A percentile compares a stretch with the other conserved stretches of the same genome.
Evolutionary conservation across 2,113 vertebrate species (phyloP).

Genomic region (Mastomys coucha): DNA sequence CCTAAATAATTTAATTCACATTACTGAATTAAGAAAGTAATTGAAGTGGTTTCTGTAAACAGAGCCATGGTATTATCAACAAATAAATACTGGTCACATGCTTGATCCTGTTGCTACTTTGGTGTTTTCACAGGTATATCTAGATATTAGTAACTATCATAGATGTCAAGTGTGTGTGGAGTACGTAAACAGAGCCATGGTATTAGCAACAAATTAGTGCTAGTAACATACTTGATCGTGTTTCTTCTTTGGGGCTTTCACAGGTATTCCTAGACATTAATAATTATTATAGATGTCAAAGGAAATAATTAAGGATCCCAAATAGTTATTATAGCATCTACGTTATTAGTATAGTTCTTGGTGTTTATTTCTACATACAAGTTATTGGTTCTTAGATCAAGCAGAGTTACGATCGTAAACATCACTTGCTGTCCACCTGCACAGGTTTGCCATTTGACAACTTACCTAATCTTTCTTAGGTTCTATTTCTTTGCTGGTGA

Average conservation of each 20-base stretch:
- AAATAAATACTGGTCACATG: neutral
- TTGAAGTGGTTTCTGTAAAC: neutral
- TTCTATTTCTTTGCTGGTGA: neutral
- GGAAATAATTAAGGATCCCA: neutral
- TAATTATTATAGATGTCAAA: neutral
- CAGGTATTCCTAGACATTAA: neutral
- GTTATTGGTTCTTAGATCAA: neutral
- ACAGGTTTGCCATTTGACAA: neutral
- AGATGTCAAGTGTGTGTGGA: neutral
- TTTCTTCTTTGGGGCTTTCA: neutral
- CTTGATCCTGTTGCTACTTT: neutral
- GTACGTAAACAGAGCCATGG: neutral
- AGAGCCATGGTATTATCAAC: neutral
- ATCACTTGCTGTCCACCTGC: neutral
- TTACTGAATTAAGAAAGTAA: neutral
- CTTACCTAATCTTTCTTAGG: neutral
- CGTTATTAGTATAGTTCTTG: neutral
- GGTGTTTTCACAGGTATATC: neutral
- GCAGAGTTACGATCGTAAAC: neutral
- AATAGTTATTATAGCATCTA: neutral
- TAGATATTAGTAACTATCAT: constrained; percentile 24
- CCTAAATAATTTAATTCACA: neutral
- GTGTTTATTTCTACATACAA: constrained; percentile 5
- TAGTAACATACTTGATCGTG: neutral
- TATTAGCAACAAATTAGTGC: neutral